A percentile compares a stretch with the other conserved stretches of the same genome.
Conservation (phyloP, 2,113 vertebrate species). For the Cebidichthys violaceus region DNA sequence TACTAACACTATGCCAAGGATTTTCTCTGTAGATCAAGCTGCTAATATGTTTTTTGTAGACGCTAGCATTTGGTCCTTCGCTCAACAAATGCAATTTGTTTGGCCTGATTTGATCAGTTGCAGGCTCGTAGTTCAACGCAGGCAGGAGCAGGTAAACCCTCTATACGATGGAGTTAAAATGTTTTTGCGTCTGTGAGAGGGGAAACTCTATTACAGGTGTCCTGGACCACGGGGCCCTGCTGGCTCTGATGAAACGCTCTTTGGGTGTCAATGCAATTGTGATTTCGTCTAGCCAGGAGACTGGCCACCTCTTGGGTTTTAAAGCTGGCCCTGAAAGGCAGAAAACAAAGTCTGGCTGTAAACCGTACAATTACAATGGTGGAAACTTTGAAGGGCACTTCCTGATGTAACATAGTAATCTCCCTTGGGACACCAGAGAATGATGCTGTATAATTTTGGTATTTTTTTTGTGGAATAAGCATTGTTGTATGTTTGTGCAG, state of each 20-base stretch:
- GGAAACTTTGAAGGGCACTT: constrained; percentile 70
- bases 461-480: constrained; percentile 57
- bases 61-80: constrained; percentile 89
- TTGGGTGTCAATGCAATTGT: constrained; percentile 91
- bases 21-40: constrained; percentile 85
- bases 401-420: constrained; percentile 59
- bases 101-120: constrained; percentile 93
- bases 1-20: constrained; percentile 82
- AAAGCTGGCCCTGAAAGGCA: constrained; percentile 62
- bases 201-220: constrained; percentile 95
- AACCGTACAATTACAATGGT: constrained; percentile 64
- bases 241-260: constrained; percentile 89
- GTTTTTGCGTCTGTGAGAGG: constrained; percentile 81
- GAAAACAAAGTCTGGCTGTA: constrained; percentile 69
- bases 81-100: constrained; percentile 97
- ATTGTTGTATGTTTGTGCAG: constrained; percentile 46
- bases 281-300: constrained; percentile 83
- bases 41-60: constrained; percentile 94
- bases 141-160: constrained; percentile 93
- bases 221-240: constrained; percentile 83
- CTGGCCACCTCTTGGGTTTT: constrained; percentile 86
- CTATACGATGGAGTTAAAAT: constrained; percentile 87
- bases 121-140: constrained; percentile 89
- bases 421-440: constrained; percentile 40
- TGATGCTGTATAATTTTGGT: constrained; percentile 66